Percentiles rank a stretch among this genome's conserved stretches.
These are phyloP conservation scores for Caranx melampygus DNA, from an alignment of 2,113 vertebrate genomes.

Conservation along the genomic window DNA sequence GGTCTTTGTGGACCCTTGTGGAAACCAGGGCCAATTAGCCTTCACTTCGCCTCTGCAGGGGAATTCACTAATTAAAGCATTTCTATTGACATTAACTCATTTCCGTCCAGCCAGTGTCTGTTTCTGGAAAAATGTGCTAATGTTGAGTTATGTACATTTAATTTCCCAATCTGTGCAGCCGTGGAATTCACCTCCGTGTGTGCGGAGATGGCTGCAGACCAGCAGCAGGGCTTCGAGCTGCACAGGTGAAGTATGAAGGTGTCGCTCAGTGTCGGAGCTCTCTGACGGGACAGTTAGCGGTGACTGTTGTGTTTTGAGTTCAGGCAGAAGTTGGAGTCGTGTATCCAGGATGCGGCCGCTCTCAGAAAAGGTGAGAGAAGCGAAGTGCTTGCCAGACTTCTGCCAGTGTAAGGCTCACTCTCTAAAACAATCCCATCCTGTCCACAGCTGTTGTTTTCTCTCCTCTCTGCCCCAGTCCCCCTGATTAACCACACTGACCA, in stretches of 20 bases:
- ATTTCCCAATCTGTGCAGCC: background rate
- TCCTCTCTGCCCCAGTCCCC: background rate
- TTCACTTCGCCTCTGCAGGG: too few relatives aligned
- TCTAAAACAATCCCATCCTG: conserved; percentile 66
- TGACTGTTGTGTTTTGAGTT: conserved; percentile 10
- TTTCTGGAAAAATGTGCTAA: background rate
- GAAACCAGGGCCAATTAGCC: too few relatives aligned
- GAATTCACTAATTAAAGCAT: too few relatives aligned
- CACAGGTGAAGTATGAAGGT: background rate
- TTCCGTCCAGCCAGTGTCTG: background rate
- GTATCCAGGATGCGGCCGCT: conserved; percentile 54
- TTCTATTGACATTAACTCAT: too few relatives aligned
- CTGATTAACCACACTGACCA: conserved; percentile 33
- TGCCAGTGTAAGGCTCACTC: conserved; percentile 52
- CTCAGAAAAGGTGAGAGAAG: conserved; percentile 64
- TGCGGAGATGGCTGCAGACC: background rate
- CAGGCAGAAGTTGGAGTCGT: conserved; percentile 8
- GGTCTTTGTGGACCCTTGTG: too few relatives aligned
- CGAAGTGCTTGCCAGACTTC: conserved; percentile 64
- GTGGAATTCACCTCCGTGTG: background rate
- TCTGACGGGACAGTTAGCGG: background rate
- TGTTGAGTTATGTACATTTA: background rate
- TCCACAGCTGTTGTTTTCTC: conserved; percentile 77
- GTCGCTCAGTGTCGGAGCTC: background rate
- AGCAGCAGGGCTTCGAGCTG: background rate